Evolutionary conservation across 2,888 invertebrate genomes (phyloP).

Genomic region (Cotesia congregata): DNA sequence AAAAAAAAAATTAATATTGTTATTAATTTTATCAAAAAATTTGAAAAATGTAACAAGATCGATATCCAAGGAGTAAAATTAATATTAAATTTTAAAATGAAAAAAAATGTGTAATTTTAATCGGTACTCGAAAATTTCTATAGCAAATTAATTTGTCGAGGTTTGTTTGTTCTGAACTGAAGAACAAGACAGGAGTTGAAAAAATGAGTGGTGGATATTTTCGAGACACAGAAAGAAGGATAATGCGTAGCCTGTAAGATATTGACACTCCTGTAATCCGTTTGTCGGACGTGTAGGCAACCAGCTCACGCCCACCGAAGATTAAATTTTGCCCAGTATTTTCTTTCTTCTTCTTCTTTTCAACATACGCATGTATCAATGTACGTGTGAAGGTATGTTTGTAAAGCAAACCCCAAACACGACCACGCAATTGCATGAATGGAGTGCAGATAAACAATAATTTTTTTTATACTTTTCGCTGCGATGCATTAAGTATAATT

Average conservation of each 20-base stretch:
- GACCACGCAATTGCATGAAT: slow-evolving; percentile 18
- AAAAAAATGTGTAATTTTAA: background rate
- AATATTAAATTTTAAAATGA: slow-evolving; percentile 5
- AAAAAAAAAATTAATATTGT: too few relatives aligned
- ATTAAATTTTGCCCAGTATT: slow-evolving; percentile 63
- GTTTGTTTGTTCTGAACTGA: background rate
- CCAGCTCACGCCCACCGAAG: slow-evolving; percentile 67
- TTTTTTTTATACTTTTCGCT: background rate
- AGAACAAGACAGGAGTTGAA: background rate
- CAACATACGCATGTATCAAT: background rate
- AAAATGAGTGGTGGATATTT: background rate
- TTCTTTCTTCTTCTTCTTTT: slow-evolving; percentile 8
- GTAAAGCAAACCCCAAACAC: slow-evolving; percentile 20
- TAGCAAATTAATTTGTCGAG: background rate
- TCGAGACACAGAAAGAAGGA: slow-evolving; percentile 50
- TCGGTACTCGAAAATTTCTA: background rate
- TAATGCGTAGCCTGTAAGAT: slow-evolving; percentile 65
- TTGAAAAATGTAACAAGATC: too few relatives aligned
- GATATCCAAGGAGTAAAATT: too few relatives aligned
- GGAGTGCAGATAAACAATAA: slow-evolving; percentile 8
- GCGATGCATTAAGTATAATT: slow-evolving; percentile 3
- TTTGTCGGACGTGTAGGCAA: slow-evolving; percentile 69
- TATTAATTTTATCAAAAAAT: too few relatives aligned
- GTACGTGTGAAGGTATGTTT: background rate
- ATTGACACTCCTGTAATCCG: slow-evolving; percentile 69